Conservation (phyloP, 2,797 vertebrate species). For the Triplophysa yarkandensis region DNA sequence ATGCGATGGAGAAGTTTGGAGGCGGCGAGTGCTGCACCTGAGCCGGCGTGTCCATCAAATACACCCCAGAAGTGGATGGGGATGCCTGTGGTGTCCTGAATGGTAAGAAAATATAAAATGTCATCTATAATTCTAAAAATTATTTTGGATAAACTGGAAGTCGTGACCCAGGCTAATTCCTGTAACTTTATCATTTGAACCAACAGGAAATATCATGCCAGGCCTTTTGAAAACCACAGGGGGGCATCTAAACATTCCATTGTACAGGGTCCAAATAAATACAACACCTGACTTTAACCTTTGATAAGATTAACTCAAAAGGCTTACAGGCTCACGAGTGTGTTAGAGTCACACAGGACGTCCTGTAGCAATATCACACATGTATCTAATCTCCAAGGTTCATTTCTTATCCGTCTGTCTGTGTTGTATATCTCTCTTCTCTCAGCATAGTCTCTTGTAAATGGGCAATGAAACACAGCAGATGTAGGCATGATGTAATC, state of each 20-base stretch:
- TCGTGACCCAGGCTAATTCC: no score
- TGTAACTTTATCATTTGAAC: no score
- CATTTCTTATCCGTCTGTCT: conserved; percentile 14
- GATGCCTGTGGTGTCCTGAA: conserved; percentile 81
- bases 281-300: conserved; percentile 14
- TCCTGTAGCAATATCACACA: not conserved
- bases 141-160: not conserved
- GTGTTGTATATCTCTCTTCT: not conserved
- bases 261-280: conserved; percentile 10
- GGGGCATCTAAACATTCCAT: conserved; percentile 12
- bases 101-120: not conserved
- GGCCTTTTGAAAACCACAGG: conserved; percentile 19
- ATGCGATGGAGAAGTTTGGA: conserved; percentile 89
- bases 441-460: not conserved
- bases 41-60: conserved; percentile 94
- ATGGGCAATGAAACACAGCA: not conserved
- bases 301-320: conserved; percentile 27
- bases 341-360: conserved; percentile 1
- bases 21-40: conserved; percentile 90
- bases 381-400: not conserved
- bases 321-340: conserved; percentile 1
- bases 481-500: conserved; percentile 41
- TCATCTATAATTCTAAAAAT: not conserved
- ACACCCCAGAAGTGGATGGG: conserved; percentile 93
- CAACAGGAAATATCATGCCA: not conserved